Evolutionary conservation across 2,797 vertebrate species (phyloP), one percentile per base, ranked within the genome.

Genomic region (Periophthalmus magnuspinnatus): DNA sequence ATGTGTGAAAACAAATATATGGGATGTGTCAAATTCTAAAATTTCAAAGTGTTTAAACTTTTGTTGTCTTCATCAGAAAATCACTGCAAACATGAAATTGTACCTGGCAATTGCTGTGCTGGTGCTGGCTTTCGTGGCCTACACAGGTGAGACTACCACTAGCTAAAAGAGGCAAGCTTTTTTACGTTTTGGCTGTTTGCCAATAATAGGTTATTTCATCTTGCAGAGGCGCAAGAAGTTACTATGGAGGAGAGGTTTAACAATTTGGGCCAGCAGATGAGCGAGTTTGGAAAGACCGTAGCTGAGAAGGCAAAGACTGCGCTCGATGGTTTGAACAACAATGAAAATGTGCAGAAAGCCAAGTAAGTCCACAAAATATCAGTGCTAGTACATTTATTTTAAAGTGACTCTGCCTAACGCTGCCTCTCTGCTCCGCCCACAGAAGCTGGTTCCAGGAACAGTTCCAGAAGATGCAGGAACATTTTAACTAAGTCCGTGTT

Each of bases 71-170:
- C 59, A 17, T 61, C 79, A 74, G 32, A 69, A 67, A 84, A 2
- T 24, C 63, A 59, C 67, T 62, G 75, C 55, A 70, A 87, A 80
- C 48, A 94, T 95, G 95, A 94, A 75, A 82, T 84, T 94, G 45
- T 78, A 82, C 54, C 82, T 95, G 1, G 92, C 93, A 1, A 73
- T 94, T 28, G 91, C 93, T 0, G 86, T 95, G 71, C 63, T 95
- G 79, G 48, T 94, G 76, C 78, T 93, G 86, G 93, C 89, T 34
- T 75, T 96, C 34, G 81, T 84, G 22, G 90, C 92, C 28, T 81
- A 86, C 75, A 80, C 93, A 87, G 93, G 95, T 96, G 69, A 4
- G 67, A 69, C 8, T 28, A 6, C 1, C 11, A 9, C 11, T 21
- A 4, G 4, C 41, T 45, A 1, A 67, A 17, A 50, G 3, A 59